Evolutionary conservation across 2,888 invertebrate genomes (phyloP), one percentile per base, ranked within the genome.

Genomic region (Ormia ochracea): DNA sequence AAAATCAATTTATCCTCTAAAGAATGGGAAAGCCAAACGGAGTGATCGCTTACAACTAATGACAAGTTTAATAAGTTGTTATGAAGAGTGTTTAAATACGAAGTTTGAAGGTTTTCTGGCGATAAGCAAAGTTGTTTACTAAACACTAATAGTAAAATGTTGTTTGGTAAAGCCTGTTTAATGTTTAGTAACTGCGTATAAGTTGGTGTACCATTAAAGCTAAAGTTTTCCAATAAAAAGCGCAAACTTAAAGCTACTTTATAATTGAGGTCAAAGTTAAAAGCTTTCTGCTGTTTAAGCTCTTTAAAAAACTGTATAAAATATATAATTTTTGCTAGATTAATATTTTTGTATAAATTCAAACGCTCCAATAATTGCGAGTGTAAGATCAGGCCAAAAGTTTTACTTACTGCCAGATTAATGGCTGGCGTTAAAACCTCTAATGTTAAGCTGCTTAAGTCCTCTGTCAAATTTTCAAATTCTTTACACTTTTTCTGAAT

Each of bases 291-390:
- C 28, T 74, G 50, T 21, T 74, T 69, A 33, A 87, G 70, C 33
- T 83, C 36, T 83, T 84, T 84, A 70, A 83, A 87, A 19, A 83
- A 82, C 9, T 83, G 78, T 2, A 84, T 70, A 83, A 86, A 84
- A 0, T 86, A 78, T 1, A 76, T 21, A 0, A 83, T 7, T 28
- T 85, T 85, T 0, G 84, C 48, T 0, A 52, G n/a, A 68, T 85
- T 85, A 1, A 23, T 56, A 1, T 23, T 17, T 3, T 0, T 6
- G 2, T 54, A 31, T 33, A 81, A 75, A 52, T 78, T 65, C 9
- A 81, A 75, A 58, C 45, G 61, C 31, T 72, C 63, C 2, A 78
- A 50, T 9, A 81, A 10, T 26, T 72, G 50, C 0, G 66, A 66
- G 19, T 66, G 66, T 43, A 45, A 50, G n/a, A 75, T 68, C 26